Evolutionary conservation across 1,140 invertebrate species (phyloP), one percentile per base, ranked within the genome.

Genomic region (Drosophila neocordata): DNA sequence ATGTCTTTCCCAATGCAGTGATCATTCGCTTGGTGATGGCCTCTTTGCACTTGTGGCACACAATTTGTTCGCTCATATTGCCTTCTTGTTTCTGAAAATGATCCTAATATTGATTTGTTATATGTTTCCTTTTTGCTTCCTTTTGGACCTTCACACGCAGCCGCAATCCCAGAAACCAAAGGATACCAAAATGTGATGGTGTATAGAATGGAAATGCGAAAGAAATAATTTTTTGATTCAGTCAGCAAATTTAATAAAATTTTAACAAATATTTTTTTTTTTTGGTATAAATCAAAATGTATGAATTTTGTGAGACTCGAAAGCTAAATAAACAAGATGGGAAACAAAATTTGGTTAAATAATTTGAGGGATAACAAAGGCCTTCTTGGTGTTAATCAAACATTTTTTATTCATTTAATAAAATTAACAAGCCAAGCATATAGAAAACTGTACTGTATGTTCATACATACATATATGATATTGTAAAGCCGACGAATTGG

Each of bases 1-100:
- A 99, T 1, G 98, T 98, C 92, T 98, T 97, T n/a, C 98, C 98
- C 68, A 99, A 91, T 1, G 98, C 98, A 12, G 97, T 99, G 52
- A 91, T 67, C 53, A 90, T 77, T 6, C 83, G 77, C 56, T 89
- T 80, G 9, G 79, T 83, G 48, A 91, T 91, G 20, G 73, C 62
- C 68, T 84, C 77, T 13, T 91, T 89, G 76, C 90, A 91, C 53
- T 90, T 89, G 75, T 87, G 71, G 65, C 90, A 91, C 18, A 89
- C 62, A 53, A 73, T 65, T n/a, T 69, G 55, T 3, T 73, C 82
- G 22, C 51, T 66, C 78, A 78, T 85, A 27, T 57, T 60, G 52
- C 2, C 9, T 48, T 18, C 41, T 48, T 18, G 13, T 9, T 20
- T 8, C 41, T 48, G 15, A 9, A 20, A 58, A 9, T 59, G 13